These are phyloP conservation scores for Melinaea menophilus DNA, from an alignment of 2,888 invertebrate species.

Conservation along the genomic window DNA sequence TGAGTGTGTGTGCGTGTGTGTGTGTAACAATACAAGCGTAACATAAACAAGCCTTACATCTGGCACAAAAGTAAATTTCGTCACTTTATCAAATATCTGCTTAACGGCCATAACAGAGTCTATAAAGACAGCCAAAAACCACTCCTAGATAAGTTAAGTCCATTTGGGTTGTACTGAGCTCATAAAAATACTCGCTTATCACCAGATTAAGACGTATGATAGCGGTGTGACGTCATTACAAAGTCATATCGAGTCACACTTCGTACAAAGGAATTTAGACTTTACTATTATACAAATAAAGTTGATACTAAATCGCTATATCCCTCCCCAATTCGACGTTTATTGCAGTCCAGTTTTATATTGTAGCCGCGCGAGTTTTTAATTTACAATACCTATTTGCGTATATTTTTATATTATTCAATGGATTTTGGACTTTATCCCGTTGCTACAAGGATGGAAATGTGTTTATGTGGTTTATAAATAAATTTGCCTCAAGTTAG, in stretches of 20 bases:
- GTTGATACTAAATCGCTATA: slow-evolving; percentile 19
- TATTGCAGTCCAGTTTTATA: slow-evolving; percentile 44
- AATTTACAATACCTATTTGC: slow-evolving; percentile 33
- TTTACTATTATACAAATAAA: slow-evolving; percentile 27
- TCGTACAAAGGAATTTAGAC: slow-evolving; percentile 19
- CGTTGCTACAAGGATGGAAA: background rate
- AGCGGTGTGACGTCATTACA: slow-evolving; percentile 41
- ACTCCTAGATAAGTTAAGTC: slow-evolving; percentile 41
- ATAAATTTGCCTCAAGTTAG: slow-evolving; percentile 20
- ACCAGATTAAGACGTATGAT: slow-evolving; percentile 49
- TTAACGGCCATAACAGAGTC: slow-evolving; percentile 30
- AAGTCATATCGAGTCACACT: slow-evolving; percentile 10
- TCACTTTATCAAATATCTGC: slow-evolving; percentile 21
- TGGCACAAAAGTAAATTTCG: slow-evolving; percentile 1
- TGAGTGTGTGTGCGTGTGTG: too few relatives aligned
- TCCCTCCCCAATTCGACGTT: slow-evolving; percentile 35
- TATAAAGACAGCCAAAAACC: slow-evolving; percentile 40
- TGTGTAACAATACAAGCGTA: too few relatives aligned
- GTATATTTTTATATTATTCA: slow-evolving; percentile 5
- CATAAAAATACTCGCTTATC: slow-evolving; percentile 46
- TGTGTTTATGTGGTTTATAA: slow-evolving; percentile 6
- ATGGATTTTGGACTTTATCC: slow-evolving; percentile 21
- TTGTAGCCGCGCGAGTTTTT: slow-evolving; percentile 38
- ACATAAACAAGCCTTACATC: background rate
- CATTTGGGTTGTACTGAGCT: slow-evolving; percentile 43